Evolutionary conservation across 2,113 vertebrate genomes (phyloP), one percentile per base, ranked within the genome.

Genomic region (Chloebia gouldiae): DNA sequence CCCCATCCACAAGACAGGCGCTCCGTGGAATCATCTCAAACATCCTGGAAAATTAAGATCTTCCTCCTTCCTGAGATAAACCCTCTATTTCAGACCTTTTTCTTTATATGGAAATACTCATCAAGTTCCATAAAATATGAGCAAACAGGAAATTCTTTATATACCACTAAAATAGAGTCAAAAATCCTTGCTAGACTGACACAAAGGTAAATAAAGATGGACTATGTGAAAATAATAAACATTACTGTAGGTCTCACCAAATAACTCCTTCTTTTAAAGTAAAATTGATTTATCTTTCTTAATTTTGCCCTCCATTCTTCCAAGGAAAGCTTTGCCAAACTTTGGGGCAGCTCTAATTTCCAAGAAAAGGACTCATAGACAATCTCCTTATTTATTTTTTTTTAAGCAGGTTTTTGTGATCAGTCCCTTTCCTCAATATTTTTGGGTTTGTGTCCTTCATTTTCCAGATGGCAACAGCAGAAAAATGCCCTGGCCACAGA

Each of bases 1-100:
- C 30, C 24, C 47, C 25, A 5, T 53, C 13, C 1, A 1, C 16
- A 17, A 71, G 30, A n/a, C 10, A 7, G 4, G 0, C 0, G 4
- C 39, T 78, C 68, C 27, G 30, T n/a, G 51, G n/a, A 25, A 69
- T 33, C 73, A 21, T 33, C 61, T 79, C 50, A 44, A 33, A 7
- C 33, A 72, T 30, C 30, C 53, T 60, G 54, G 81, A 85, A 85
- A 82, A 82, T 16, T 18, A n/a, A 68, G 72, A 68, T 6, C 0
- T 1, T 79, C 73, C n/a, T 51, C 31, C 49, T 86, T n/a, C 27
- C 56, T 60, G 59, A 39, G 54, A 77, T 17, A 66, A 93, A 73
- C 11, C 19, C 28, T 59, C 15, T 54, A 59, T 35, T 81, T 51
- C 35, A 49, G 84, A 69, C 19, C 28, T 42, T 25, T 45, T 90